A percentile compares a stretch with the other conserved stretches of the same genome.
These are phyloP conservation scores for Turdus rufiventris DNA, from an alignment of 2,113 vertebrate genomes.

Conservation along the genomic window DNA sequence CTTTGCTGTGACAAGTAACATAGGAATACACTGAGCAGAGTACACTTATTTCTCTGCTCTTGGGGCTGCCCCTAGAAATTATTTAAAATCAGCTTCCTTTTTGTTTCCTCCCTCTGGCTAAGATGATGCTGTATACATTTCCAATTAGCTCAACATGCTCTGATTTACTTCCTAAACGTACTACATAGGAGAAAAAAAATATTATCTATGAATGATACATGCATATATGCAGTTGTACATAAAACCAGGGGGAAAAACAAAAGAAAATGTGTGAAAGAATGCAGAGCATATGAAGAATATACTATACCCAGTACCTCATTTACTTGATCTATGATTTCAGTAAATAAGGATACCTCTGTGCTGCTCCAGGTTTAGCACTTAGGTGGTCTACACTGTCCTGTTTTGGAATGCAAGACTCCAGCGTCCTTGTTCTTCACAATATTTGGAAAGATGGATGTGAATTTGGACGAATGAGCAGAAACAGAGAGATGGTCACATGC, in stretches of 20 bases:
- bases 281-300: neutral
- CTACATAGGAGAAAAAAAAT: neutral
- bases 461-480: conserved; percentile 66
- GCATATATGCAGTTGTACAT: neutral
- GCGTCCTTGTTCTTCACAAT: conserved; percentile 77
- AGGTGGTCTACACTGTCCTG: conserved; percentile 80
- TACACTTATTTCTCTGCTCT: neutral
- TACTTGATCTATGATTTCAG: conserved; percentile 20
- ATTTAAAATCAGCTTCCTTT: neutral
- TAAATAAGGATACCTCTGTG: conserved; percentile 71
- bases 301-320: neutral
- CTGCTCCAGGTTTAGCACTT: conserved; percentile 72
- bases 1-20: neutral
- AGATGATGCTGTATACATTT: neutral
- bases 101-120: neutral
- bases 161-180: neutral
- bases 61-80: neutral
- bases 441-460: conserved; percentile 67
- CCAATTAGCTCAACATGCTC: neutral
- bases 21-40: neutral
- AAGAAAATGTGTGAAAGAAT: neutral
- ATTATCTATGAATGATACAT: neutral
- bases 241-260: neutral
- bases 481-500: conserved; percentile 70
- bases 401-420: conserved; percentile 72